Percentiles rank a stretch among this genome's conserved stretches.
These are phyloP conservation scores for Drosophila repletoides DNA, from an alignment of 1,140 invertebrate genomes.

Conservation along the genomic window DNA sequence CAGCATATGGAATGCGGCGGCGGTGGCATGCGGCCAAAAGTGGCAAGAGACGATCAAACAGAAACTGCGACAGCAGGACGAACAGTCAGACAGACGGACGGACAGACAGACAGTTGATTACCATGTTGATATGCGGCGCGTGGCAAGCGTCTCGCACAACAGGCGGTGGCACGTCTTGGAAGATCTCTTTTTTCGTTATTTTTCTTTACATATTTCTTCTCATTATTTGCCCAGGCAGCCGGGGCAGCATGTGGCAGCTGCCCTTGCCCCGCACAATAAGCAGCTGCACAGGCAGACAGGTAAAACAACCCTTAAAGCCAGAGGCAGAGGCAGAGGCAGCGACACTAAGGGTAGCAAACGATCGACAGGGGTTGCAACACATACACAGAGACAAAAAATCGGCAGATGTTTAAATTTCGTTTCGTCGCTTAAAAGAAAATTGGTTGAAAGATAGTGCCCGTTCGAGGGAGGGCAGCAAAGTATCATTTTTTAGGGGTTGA, in stretches of 20 bases:
- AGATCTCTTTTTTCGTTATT: slow-evolving; percentile 47
- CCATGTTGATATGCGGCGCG: slow-evolving; percentile 79
- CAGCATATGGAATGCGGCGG: slow-evolving; percentile 20
- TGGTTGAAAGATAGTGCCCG: slow-evolving; percentile 44
- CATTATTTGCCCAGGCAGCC: slow-evolving; percentile 31
- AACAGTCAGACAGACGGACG: background rate
- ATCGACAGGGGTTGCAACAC: slow-evolving; percentile 39
- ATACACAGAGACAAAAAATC: slow-evolving; percentile 15
- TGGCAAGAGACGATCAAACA: slow-evolving; percentile 31
- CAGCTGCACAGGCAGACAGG: slow-evolving; percentile 64
- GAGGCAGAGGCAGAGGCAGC: background rate
- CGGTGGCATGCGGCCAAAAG: slow-evolving; percentile 45
- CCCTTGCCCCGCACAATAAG: slow-evolving; percentile 39
- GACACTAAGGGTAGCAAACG: slow-evolving; percentile 14
- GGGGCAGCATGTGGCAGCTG: slow-evolving; percentile 71
- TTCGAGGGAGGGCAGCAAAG: slow-evolving; percentile 29
- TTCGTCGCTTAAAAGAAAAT: slow-evolving; percentile 32
- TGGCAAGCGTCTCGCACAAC: slow-evolving; percentile 48
- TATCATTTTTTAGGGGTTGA: slow-evolving; percentile 59
- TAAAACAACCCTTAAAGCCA: slow-evolving; percentile 60
- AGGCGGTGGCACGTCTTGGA: slow-evolving; percentile 15
- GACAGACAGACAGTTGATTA: slow-evolving; percentile 53
- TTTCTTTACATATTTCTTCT: background rate
- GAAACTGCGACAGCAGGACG: slow-evolving; percentile 42
- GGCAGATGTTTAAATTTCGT: slow-evolving; percentile 76